These are phyloP conservation scores for Phalacrocorax pelagicus DNA, from an alignment of 2,113 vertebrate species.

Conservation along the genomic window DNA sequence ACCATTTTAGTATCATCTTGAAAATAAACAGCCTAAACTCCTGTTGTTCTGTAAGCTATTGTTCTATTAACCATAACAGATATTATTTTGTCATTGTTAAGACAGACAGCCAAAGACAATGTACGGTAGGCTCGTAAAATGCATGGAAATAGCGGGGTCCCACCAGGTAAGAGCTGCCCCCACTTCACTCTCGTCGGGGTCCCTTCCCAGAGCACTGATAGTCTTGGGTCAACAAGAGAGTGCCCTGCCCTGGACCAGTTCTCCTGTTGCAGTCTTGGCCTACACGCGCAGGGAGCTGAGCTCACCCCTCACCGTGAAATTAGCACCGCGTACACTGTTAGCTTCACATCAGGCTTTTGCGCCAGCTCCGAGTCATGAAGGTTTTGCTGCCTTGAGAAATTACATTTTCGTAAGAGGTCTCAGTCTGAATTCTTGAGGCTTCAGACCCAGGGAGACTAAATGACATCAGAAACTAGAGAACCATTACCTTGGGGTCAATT, in stretches of 20 bases:
- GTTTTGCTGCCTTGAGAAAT: not conserved
- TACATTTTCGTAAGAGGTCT: not conserved
- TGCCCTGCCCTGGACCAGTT: not conserved
- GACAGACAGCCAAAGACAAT: not conserved
- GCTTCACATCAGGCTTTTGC: not conserved
- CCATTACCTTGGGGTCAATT: not conserved
- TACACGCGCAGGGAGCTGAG: not conserved
- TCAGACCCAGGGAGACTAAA: not conserved
- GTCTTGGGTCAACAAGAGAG: no score
- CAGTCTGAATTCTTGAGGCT: not conserved
- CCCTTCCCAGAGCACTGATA: not conserved
- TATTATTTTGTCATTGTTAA: not conserved
- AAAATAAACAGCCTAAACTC: not conserved
- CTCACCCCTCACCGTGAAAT: not conserved
- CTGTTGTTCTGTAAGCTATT: not conserved
- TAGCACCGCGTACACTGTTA: not conserved
- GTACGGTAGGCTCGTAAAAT: not conserved
- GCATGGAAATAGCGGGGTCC: not conserved
- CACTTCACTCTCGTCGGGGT: not conserved
- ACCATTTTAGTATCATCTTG: not conserved
- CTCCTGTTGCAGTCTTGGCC: not conserved
- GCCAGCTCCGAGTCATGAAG: not conserved
- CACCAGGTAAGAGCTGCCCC: not conserved
- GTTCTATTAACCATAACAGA: not conserved
- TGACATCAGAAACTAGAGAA: not conserved